phyloP scores from a whole-genome alignment of 2,888 invertebrate genomes.

The Eristalis tenax region DNA sequence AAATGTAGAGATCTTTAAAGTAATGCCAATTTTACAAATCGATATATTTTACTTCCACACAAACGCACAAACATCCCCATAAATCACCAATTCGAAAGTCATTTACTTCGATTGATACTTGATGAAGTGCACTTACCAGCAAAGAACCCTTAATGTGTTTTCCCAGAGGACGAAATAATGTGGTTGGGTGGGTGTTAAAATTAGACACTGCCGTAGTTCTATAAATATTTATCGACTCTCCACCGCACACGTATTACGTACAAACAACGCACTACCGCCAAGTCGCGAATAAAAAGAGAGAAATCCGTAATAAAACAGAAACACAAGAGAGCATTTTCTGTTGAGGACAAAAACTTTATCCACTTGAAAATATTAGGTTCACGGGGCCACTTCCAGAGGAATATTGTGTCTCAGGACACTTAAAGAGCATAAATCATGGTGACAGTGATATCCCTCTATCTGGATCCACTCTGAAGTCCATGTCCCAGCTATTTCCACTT shows the following conservation, averaged over 20 bases:
- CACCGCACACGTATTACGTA: neutral
- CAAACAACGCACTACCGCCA: no score
- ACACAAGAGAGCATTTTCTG: no score
- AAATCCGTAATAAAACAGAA: neutral
- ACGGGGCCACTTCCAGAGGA: neutral
- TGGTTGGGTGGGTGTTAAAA: neutral
- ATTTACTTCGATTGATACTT: neutral
- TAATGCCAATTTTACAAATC: neutral
- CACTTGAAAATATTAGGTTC: constrained; percentile 21
- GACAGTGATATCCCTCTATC: constrained; percentile 33
- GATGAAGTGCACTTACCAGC: neutral
- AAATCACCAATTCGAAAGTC: neutral
- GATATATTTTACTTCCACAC: neutral
- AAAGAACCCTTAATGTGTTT: neutral
- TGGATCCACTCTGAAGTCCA: constrained; percentile 9
- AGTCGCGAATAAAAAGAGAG: neutral
- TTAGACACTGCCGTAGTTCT: neutral
- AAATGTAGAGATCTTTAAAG: neutral
- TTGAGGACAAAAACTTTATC: constrained; percentile 22
- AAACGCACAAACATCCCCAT: no score
- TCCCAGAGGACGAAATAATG: neutral
- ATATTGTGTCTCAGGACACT: neutral
- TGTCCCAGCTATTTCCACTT: constrained; percentile 24
- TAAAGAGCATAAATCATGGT: constrained; percentile 40
- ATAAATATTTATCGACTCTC: neutral